Percentiles rank a stretch among this genome's conserved stretches.
Conservation (phyloP, 2,797 vertebrate genomes). For the Sitta carolinensis region DNA sequence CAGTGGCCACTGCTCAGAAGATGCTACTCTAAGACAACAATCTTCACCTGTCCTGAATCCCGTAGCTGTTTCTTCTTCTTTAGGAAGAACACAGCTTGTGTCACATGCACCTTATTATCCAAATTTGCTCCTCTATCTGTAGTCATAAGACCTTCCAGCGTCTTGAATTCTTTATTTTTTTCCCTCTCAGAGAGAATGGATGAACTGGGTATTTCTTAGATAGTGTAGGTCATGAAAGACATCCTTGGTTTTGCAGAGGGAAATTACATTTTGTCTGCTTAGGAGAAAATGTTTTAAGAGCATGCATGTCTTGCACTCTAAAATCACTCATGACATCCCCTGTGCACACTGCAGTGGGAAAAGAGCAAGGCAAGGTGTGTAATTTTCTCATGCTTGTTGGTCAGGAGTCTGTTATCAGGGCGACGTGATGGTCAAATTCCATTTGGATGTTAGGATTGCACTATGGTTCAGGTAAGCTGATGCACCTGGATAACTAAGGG, state of each 20-base stretch:
- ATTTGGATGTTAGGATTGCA: background rate
- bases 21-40: background rate
- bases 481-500: background rate
- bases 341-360: background rate
- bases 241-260: background rate
- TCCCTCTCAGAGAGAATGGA: background rate
- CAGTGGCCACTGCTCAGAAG: background rate
- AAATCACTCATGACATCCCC: background rate
- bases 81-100: background rate
- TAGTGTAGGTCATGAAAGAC: background rate
- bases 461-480: background rate
- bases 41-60: background rate
- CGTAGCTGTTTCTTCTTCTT: background rate
- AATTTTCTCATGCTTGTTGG: background rate
- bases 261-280: background rate
- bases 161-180: background rate
- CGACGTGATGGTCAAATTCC: background rate
- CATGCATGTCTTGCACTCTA: background rate
- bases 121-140: background rate
- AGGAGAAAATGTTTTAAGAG: background rate
- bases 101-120: background rate
- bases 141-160: background rate
- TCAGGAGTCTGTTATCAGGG: background rate
- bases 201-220: background rate
- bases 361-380: background rate